Evolutionary conservation across 2,113 vertebrate species (phyloP).

Genomic region (Gymnogyps californianus): DNA sequence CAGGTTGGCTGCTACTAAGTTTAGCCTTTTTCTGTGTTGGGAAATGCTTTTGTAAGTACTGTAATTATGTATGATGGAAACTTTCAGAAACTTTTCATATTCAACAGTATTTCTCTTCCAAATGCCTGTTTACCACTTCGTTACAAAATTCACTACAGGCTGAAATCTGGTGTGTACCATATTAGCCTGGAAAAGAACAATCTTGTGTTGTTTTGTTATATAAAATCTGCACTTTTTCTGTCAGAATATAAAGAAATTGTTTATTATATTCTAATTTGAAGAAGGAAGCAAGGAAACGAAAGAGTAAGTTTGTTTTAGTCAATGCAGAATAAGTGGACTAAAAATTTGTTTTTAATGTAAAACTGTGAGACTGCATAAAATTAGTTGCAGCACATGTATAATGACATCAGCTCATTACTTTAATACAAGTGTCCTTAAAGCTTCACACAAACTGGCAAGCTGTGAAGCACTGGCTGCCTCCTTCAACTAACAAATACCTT

Average conservation of each 20-base stretch:
- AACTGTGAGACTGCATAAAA: not conserved
- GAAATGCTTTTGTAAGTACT: constrained; percentile 16
- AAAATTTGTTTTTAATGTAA: not conserved
- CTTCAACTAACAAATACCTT: not conserved
- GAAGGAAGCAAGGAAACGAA: not conserved
- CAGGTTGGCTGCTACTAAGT: constrained; percentile 12
- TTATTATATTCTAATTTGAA: not conserved
- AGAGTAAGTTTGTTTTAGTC: not conserved
- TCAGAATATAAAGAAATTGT: not conserved
- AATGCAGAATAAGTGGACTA: not conserved
- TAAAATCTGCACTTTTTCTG: not conserved
- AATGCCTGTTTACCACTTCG: not conserved
- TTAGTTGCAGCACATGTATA: not conserved
- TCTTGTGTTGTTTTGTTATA: not conserved
- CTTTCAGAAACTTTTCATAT: constrained; percentile 15
- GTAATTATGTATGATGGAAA: constrained; percentile 17
- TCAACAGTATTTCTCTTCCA: not conserved
- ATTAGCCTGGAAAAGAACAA: not conserved
- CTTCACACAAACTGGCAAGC: not conserved
- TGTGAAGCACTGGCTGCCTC: not conserved
- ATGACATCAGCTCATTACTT: not conserved
- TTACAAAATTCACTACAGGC: not conserved
- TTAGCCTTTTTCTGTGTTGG: not conserved
- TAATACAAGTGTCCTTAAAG: not conserved
- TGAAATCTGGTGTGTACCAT: not conserved